Evolutionary conservation across 2,113 vertebrate genomes (phyloP).

Genomic region (Fulica atra): DNA sequence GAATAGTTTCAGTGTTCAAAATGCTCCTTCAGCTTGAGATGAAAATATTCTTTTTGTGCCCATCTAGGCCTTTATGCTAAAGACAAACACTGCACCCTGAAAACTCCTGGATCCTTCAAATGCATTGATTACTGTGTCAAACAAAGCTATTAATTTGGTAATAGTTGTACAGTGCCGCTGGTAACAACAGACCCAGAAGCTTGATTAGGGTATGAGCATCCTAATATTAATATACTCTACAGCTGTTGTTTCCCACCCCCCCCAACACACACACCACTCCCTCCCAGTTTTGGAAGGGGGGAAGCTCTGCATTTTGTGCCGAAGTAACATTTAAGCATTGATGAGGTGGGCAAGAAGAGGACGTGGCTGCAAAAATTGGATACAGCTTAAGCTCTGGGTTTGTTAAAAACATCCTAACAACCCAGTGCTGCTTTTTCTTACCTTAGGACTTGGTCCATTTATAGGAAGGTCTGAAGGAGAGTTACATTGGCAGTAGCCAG

Average conservation of each 20-base stretch:
- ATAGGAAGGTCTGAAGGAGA: neutral
- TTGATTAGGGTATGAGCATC: rapidly evolving
- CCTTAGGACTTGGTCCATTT: neutral
- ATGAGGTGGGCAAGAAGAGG: neutral
- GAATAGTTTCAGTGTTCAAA: rapidly evolving
- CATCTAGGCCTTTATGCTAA: neutral
- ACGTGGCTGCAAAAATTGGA: neutral
- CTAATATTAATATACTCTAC: neutral
- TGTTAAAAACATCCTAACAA: neutral
- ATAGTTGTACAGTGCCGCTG: neutral
- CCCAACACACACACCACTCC: too few species aligned
- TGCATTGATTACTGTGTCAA: neutral
- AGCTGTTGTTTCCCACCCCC: too few species aligned
- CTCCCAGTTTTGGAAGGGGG: neutral
- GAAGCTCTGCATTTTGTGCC: neutral
- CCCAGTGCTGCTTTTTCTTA: neutral
- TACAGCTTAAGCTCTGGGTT: neutral
- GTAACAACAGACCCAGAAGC: neutral
- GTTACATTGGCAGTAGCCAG: neutral
- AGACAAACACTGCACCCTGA: neutral
- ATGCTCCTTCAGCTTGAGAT: neutral
- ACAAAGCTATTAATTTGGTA: neutral
- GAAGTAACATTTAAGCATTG: neutral
- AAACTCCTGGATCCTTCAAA: neutral
- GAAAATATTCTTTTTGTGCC: neutral